Base-by-base conservation (phyloP, 1,140 invertebrate genomes). In the Neotoxoptera formosana region DNA sequence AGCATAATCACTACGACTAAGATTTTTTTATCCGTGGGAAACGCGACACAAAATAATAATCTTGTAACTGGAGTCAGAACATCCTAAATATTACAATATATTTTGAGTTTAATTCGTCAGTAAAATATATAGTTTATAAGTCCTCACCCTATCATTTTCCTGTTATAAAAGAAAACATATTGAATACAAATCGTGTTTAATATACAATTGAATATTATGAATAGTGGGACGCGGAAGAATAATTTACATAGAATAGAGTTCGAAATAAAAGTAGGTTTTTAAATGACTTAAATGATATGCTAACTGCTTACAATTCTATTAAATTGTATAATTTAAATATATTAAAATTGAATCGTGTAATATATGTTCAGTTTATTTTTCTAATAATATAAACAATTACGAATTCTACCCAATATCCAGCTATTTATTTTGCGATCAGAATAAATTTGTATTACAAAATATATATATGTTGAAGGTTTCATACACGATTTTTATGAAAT, bases 241-340 rank as follows among this genome's bases (percentile, higher is more conserved):
- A 67, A 90, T 90, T 90, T 67, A 41, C 51, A 90, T 90, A 90
- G 89, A 90, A 56, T 90, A 60, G 53, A 60, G 56, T 90, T 90
- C 67, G 2, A 60, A 30, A 60, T 90, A 90, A 23, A 90, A 76
- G 89, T 90, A 60, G 89, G 89, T 90, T 60, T 36, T 36, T 60
- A 67, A 36, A 90, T 86, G 25, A 48, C 36, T n/a, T 41, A 41
- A 41, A 45, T 84, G 21, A 47, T 86, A 86, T 41, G 23, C 60
- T 67, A 67, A 67, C 60, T 34, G 60, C 45, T 86, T 47, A 86
- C 23, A 86, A n/a, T 86, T 86, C 45, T 86, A 86, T n/a, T 48
- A 47, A 47, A 86, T 47, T 47, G 84, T 86, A 47, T 47, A 48
- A 86, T 47, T 86, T 86, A 86, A 47, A 86, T 86, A 48, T 47